A percentile compares a stretch with the other conserved stretches of the same genome.
Conservation (phyloP, 2,113 vertebrate genomes). For the Chrysochloris asiatica region DNA sequence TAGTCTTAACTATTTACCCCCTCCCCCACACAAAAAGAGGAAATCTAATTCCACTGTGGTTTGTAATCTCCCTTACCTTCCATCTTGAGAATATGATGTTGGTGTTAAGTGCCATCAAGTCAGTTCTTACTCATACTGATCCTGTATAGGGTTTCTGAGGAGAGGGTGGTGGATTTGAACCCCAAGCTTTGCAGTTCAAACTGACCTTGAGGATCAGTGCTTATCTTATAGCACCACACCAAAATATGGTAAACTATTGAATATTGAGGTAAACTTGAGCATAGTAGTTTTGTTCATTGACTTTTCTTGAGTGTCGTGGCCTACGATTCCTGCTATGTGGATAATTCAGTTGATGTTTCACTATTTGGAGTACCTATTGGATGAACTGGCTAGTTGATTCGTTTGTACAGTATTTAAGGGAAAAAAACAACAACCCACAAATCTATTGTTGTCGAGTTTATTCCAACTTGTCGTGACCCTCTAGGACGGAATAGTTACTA, state of each 20-base stretch:
- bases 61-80: neutral
- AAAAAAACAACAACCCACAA: neutral
- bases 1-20: conserved; percentile 6
- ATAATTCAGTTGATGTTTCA: neutral
- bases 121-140: too few species aligned
- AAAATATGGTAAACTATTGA: too few species aligned
- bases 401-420: neutral
- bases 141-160: too few species aligned
- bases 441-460: neutral
- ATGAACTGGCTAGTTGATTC: neutral
- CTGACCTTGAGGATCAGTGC: too few species aligned
- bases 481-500: neutral
- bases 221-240: too few species aligned
- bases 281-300: conserved; percentile 8
- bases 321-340: neutral
- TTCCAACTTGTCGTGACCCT: neutral
- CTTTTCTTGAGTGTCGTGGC: neutral
- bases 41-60: neutral
- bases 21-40: neutral
- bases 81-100: neutral
- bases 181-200: too few species aligned
- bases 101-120: too few species aligned
- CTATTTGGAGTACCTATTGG: neutral
- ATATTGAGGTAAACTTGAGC: conserved; percentile 7
- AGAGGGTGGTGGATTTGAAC: too few species aligned